phyloP scores from a whole-genome alignment of 2,888 invertebrate genomes.

The Linnaemya tessellans region DNA sequence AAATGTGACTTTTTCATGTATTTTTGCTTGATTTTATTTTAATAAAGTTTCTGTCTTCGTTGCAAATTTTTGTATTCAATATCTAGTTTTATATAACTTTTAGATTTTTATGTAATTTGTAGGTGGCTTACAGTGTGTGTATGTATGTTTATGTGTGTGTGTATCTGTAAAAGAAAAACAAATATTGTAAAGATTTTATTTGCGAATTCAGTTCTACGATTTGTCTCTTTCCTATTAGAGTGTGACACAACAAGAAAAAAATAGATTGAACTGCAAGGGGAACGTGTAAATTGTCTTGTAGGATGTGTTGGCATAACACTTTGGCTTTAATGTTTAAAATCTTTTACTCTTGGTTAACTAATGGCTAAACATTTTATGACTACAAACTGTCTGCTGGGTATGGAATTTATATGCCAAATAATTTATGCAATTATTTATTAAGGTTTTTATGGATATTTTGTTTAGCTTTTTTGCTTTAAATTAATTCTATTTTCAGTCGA shows the following conservation, averaged over 20 bases:
- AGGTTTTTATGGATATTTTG: too few relatives aligned
- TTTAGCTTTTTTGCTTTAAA: too few relatives aligned
- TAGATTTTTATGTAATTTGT: neutral
- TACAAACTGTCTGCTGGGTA: too few relatives aligned
- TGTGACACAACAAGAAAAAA: conserved; percentile 4
- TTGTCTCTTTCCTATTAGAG: neutral
- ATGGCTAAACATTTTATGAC: too few relatives aligned
- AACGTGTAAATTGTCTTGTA: too few relatives aligned
- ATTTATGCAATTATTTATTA: too few relatives aligned
- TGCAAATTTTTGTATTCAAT: conserved; percentile 9
- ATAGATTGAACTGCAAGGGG: too few relatives aligned
- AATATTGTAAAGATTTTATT: conserved; percentile 36
- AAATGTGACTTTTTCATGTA: neutral
- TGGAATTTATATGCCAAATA: too few relatives aligned
- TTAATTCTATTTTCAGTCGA: too few relatives aligned
- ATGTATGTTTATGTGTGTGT: neutral
- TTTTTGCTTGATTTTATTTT: conserved; percentile 18
- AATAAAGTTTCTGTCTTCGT: conserved; percentile 8
- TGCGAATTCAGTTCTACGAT: conserved; percentile 17
- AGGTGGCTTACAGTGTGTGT: neutral
- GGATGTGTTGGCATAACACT: too few relatives aligned
- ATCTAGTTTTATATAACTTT: neutral
- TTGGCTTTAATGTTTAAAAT: too few relatives aligned
- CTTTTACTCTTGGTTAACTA: too few relatives aligned
- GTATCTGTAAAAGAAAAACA: neutral